phyloP scores from a whole-genome alignment of 1,140 invertebrate genomes.

The Heliconius hermathena region DNA sequence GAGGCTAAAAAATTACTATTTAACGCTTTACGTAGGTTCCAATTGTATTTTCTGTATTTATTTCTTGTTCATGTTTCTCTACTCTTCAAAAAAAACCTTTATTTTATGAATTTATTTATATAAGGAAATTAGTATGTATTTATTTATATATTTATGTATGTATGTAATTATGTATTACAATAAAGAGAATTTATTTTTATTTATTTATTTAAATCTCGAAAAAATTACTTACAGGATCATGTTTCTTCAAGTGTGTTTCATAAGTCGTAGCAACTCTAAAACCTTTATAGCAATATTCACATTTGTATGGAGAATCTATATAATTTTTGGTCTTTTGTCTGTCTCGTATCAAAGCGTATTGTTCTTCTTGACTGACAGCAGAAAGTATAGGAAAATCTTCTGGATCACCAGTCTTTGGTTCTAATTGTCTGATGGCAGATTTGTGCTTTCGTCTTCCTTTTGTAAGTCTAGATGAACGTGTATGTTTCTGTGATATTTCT shows the following conservation, averaged over 20 bases:
- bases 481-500: constrained; percentile 24
- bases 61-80: too few relatives aligned
- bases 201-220: not conserved
- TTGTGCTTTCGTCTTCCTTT: constrained; percentile 23
- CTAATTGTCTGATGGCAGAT: constrained; percentile 24
- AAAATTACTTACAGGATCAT: constrained; percentile 64
- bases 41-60: too few relatives aligned
- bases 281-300: constrained; percentile 65
- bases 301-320: constrained; percentile 61
- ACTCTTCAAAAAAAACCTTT: too few relatives aligned
- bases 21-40: too few relatives aligned
- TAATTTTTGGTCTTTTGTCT: constrained; percentile 65
- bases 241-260: constrained; percentile 70
- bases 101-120: too few relatives aligned
- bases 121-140: too few relatives aligned
- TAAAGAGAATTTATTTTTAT: too few relatives aligned
- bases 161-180: too few relatives aligned
- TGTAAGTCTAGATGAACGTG: constrained; percentile 3
- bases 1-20: too few relatives aligned
- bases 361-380: constrained; percentile 63
- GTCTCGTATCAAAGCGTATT: constrained; percentile 60
- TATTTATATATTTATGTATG: too few relatives aligned
- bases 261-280: constrained; percentile 59
- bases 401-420: constrained; percentile 35
- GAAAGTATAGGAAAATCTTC: constrained; percentile 61